Evolutionary conservation across 1,140 invertebrate species (phyloP).

Genomic region (Drosophila santomea): DNA sequence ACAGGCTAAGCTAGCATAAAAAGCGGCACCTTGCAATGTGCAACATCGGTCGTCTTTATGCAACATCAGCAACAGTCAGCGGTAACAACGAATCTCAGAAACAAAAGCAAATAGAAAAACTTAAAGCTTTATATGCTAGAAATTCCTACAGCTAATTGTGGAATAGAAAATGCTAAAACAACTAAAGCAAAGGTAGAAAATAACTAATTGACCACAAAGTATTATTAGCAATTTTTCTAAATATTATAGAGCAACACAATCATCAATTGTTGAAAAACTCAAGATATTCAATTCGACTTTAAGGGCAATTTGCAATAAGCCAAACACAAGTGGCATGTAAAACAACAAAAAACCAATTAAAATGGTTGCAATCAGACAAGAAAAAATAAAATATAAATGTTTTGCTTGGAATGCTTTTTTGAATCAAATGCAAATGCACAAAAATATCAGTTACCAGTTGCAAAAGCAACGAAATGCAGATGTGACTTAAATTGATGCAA

Average conservation of each 20-base stretch:
- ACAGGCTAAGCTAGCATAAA: background rate
- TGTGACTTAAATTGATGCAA: slow-evolving; percentile 1
- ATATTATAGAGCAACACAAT: too few species aligned
- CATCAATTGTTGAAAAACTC: background rate
- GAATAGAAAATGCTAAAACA: background rate
- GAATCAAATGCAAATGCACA: slow-evolving; percentile 3
- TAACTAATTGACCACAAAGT: background rate
- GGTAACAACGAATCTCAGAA: background rate
- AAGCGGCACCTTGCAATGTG: background rate
- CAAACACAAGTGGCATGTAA: background rate
- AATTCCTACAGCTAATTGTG: too few species aligned
- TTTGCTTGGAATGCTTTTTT: background rate
- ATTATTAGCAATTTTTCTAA: background rate
- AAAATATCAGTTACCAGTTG: background rate
- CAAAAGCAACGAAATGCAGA: background rate
- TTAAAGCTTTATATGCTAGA: too few species aligned
- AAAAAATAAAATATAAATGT: background rate
- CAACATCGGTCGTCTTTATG: background rate
- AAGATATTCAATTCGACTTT: background rate
- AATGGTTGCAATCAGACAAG: background rate
- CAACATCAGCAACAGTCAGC: background rate
- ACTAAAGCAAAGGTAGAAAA: too few species aligned
- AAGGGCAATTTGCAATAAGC: background rate
- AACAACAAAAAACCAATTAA: background rate
- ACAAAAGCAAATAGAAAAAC: too few species aligned